Evolutionary conservation across 2,113 vertebrate genomes (phyloP), one percentile per base, ranked within the genome.

Genomic region (Mormoops blainvillei): DNA sequence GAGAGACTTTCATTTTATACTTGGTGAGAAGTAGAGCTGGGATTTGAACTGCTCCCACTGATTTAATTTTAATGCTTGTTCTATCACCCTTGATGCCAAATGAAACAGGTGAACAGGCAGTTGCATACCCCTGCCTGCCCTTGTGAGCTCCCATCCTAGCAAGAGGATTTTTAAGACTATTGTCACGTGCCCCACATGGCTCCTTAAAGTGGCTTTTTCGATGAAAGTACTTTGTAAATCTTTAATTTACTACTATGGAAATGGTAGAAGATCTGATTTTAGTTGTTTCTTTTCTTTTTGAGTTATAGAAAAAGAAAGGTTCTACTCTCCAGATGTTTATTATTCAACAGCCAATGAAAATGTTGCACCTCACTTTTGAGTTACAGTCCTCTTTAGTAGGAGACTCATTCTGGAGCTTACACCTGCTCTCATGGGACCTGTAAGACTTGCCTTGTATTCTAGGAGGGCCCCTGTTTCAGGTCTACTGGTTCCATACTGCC

Each of bases 211-310:
- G 33, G 0, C 15, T 7, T 86, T 87, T 91, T 61, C 1, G 2
- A 20, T 58, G 8, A 56, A 86, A 97, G 80, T 45, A 11, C 2
- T 68, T 94, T 68, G 3, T 78, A 67, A 73, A 38, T 89, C 3
- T 41, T 83, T 89, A 78, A 52, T 77, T 95, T 89, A 61, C 26
- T 20, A 15, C 11, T 18, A 28, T 80, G 31, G 84, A 87, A 67
- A 82, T 86, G 38, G 45, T 43, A 70, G 18, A 82, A 86, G 11
- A 48, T 41, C 7, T 91, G 28, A 20, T n/a, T 94, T 96, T 76
- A 33, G 28, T 33, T 58, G 43, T 73, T 45, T n/a, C 19, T 78
- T 68, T 43, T 33, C 5, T 43, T 73, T 50, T 77, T 85, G 33
- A 52, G 7, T 80, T 80, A 70, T 50, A 48, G n/a, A 65, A 84